Evolutionary conservation across 2,888 invertebrate species (phyloP).

Genomic region (Scotopteryx bipunctaria): DNA sequence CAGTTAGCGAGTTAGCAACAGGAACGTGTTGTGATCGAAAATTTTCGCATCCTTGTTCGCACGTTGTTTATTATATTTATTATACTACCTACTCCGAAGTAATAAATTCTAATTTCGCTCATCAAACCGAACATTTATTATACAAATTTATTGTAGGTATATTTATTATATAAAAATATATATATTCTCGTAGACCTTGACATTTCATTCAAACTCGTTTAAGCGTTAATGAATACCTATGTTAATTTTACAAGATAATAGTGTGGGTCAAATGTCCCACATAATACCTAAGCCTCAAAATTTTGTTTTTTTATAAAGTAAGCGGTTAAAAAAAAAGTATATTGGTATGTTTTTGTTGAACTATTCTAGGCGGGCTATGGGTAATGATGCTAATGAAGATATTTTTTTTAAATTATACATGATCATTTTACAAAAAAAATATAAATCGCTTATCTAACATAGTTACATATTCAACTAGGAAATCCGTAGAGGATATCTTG

Average conservation of each 20-base stretch:
- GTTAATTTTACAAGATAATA: slow-evolving; percentile 30
- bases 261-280: slow-evolving; percentile 32
- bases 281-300: slow-evolving; percentile 10
- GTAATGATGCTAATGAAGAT: too few relatives aligned
- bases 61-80: slow-evolving; percentile 18
- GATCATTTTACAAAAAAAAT: too few relatives aligned
- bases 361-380: too few relatives aligned
- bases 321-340: too few relatives aligned
- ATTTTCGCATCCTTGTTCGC: slow-evolving; percentile 13
- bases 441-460: too few relatives aligned
- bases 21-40: background rate
- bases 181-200: slow-evolving; percentile 31
- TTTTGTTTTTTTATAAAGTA: background rate
- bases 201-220: slow-evolving; percentile 34
- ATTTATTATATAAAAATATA: slow-evolving; percentile 11
- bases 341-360: too few relatives aligned
- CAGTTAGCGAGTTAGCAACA: background rate
- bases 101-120: slow-evolving; percentile 28
- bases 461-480: too few relatives aligned
- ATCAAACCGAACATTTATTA: slow-evolving; percentile 15
- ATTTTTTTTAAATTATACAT: too few relatives aligned
- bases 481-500: too few relatives aligned
- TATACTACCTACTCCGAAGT: slow-evolving; percentile 8
- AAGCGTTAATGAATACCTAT: slow-evolving; percentile 26
- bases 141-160: slow-evolving; percentile 10